phyloP scores from a whole-genome alignment of 2,113 vertebrate species.

The Stercorarius parasiticus region DNA sequence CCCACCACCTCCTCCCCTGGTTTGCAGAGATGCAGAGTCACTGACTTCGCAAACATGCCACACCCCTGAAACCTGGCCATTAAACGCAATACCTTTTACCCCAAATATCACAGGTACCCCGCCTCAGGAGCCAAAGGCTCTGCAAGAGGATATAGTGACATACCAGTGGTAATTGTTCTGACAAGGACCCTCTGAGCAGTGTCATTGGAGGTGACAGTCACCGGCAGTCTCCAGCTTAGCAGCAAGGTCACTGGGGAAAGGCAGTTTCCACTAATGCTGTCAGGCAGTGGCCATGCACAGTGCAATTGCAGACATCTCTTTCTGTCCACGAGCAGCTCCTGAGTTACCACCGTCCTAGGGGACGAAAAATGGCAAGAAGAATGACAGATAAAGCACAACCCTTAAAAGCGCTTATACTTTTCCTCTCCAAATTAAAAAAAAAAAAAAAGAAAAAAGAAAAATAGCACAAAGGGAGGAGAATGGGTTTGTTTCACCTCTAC shows the following conservation, averaged over 20 bases:
- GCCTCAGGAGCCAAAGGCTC: background rate
- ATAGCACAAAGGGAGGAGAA: background rate
- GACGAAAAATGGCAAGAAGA: background rate
- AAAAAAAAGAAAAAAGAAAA: background rate
- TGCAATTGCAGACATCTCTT: background rate
- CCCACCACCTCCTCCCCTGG: background rate
- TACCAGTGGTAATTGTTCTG: conserved; percentile 58
- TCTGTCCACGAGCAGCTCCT: background rate
- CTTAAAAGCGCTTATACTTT: background rate
- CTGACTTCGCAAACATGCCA: background rate
- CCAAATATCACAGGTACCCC: background rate
- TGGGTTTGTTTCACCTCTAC: background rate
- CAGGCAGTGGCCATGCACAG: background rate
- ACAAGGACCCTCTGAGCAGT: conserved; percentile 67
- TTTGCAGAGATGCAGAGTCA: background rate
- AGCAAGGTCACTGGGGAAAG: conserved; percentile 61
- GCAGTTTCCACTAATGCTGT: conserved; percentile 57
- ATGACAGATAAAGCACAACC: background rate
- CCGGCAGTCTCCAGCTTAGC: conserved; percentile 61
- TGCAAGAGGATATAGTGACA: background rate
- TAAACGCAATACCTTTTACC: background rate
- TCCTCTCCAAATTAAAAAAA: background rate
- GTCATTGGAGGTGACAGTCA: conserved; percentile 64
- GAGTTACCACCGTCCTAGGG: background rate
- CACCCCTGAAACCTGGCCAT: background rate